A percentile compares a stretch with the other conserved stretches of the same genome.
These are phyloP conservation scores for Synergus itoensis DNA, from an alignment of 2,888 invertebrate species.

Conservation along the genomic window DNA sequence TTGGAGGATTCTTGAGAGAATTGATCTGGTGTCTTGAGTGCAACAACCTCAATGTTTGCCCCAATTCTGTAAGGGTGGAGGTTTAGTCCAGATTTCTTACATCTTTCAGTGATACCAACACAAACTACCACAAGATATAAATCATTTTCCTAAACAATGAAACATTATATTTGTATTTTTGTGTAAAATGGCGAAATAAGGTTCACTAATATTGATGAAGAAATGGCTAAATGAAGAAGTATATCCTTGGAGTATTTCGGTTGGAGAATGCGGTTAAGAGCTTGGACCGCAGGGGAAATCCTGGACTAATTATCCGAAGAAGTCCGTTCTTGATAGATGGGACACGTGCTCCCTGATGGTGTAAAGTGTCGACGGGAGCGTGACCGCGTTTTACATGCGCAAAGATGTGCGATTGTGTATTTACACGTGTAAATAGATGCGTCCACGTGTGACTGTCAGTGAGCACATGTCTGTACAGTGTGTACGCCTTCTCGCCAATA, in stretches of 20 bases:
- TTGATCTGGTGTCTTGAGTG: neutral
- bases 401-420: neutral
- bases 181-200: neutral
- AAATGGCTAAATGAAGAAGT: neutral
- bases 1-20: slow-evolving; percentile 7
- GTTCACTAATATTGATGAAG: neutral
- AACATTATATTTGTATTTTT: too few species aligned
- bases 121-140: too few species aligned
- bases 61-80: neutral
- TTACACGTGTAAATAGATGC: slow-evolving; percentile 15
- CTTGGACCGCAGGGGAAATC: neutral
- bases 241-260: neutral
- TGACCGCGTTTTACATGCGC: neutral
- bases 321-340: slow-evolving; percentile 3
- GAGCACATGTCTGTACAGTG: neutral
- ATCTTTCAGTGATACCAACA: neutral
- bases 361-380: neutral
- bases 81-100: too few species aligned
- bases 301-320: neutral
- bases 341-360: neutral
- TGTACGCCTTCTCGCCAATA: slow-evolving; percentile 51
- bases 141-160: too few species aligned
- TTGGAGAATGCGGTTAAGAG: neutral
- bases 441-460: slow-evolving; percentile 12
- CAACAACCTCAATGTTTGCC: slow-evolving; percentile 1